Evolutionary conservation across 2,797 vertebrate genomes (phyloP), one percentile per base, ranked within the genome.

Genomic region (Scomberomorus guttatus): DNA sequence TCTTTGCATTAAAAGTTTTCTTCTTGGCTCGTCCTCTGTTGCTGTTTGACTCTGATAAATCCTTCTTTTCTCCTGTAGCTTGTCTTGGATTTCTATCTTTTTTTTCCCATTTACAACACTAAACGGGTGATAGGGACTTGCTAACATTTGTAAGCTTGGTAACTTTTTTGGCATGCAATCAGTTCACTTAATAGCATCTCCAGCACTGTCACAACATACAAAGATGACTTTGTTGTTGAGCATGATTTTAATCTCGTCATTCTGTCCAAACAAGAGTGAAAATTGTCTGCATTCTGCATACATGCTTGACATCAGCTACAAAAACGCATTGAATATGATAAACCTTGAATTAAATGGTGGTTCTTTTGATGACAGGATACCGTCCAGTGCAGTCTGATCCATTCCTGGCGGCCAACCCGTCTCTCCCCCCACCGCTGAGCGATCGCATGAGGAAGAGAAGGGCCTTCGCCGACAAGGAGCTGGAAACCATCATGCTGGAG

Each of bases 401-500:
- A 0, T 98, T 96, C 84, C 81, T 98, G 82, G 94, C 95, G 57
- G 93, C 95, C 85, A 96, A 79, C 87, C 81, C 96, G 2, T 90
- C 96, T 42, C 93, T 99, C 6, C 97, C 97, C 50, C 96, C 97
- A 1, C 97, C 97, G 10, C 96, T 99, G 77, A 99, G 98, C 79
- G 98, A 99, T 90, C 97, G 98, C 84, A 99, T 99, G 98, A 97
- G 98, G 91, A 99, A 99, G 90, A 96, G 98, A 64, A 90, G 98
- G 44, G 98, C 98, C 56, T 99, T 99, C 85, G 98, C 98, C 17
- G 98, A 99, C 94, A 99, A 99, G 87, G 98, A 99, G 91, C 87
- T 99, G 95, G 98, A 99, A 92, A 97, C 93, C 90, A 98, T 99
- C 90, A 99, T 99, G 98, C 92, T 99, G 91, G 98, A 99, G 91